Evolutionary conservation across 2,797 vertebrate genomes (phyloP).

Genomic region (Clarias platycephalus): DNA sequence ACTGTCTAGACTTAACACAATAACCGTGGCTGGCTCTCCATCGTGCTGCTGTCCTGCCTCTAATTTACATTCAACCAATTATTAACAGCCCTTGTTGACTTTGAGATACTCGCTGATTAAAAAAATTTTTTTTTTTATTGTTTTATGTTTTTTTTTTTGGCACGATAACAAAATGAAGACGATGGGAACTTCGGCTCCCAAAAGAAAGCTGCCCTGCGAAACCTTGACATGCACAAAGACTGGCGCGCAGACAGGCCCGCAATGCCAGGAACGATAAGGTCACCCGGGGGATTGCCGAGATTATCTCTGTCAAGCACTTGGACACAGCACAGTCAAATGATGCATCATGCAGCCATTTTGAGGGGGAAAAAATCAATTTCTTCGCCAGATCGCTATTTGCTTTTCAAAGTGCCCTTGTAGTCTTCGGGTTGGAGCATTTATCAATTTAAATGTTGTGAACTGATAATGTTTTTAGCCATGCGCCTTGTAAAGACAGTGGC

Average conservation of each 20-base stretch:
- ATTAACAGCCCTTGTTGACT: constrained; percentile 71
- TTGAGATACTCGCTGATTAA: constrained; percentile 61
- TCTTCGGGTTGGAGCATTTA: constrained; percentile 86
- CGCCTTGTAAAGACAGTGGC: constrained; percentile 32
- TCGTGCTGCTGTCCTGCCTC: constrained; percentile 58
- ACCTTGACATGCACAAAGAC: constrained; percentile 88
- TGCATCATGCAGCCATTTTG: constrained; percentile 92
- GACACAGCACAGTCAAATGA: constrained; percentile 91
- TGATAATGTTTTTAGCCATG: constrained; percentile 79
- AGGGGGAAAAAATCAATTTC: constrained; percentile 86
- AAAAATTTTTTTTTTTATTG: constrained; percentile 50
- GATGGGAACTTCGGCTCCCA: constrained; percentile 78
- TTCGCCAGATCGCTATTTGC: constrained; percentile 88
- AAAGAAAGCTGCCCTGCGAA: constrained; percentile 80
- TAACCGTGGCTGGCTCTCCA: constrained; percentile 58
- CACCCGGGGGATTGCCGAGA: constrained; percentile 87
- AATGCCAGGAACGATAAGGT: constrained; percentile 89
- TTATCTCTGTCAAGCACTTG: constrained; percentile 95
- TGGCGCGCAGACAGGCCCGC: constrained; percentile 80
- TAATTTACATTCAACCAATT: constrained; percentile 74
- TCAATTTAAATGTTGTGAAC: constrained; percentile 94
- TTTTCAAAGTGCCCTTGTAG: constrained; percentile 96
- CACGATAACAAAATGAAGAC: constrained; percentile 83
- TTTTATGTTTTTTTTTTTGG: constrained; percentile 58
- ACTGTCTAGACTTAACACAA: constrained; percentile 42